Percentiles rank a stretch among this genome's conserved stretches.
Conservation (phyloP, 2,888 invertebrate genomes). For the Amiota communis region DNA sequence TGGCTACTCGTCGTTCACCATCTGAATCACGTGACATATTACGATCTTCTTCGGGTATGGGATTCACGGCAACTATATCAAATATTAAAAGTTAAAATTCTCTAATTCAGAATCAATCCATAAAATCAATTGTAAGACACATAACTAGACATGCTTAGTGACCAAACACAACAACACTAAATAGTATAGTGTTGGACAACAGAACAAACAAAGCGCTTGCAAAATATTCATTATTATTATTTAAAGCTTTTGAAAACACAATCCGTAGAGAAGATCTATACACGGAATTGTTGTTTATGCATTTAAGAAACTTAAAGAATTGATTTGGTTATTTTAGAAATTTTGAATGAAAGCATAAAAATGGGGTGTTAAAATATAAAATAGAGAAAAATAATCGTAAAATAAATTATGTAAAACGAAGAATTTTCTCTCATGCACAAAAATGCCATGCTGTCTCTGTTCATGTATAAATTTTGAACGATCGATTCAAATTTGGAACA, state of each 20-base stretch:
- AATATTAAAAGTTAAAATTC: constrained; percentile 6
- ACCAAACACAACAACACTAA: no score
- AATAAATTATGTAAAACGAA: constrained; percentile 34
- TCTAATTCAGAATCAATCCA: neutral
- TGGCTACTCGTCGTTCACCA: constrained; percentile 84
- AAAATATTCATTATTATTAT: no score
- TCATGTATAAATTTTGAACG: constrained; percentile 21
- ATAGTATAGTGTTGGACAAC: no score
- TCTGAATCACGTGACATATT: constrained; percentile 70
- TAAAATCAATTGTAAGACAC: neutral
- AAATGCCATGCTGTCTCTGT: constrained; percentile 67
- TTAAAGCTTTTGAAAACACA: no score
- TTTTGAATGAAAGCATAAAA: constrained; percentile 2
- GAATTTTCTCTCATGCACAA: constrained; percentile 64
- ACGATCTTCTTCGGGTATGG: constrained; percentile 70
- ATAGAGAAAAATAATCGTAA: constrained; percentile 16
- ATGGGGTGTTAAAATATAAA: constrained; percentile 23
- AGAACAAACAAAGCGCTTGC: no score
- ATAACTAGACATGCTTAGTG: no score
- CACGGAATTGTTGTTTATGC: no score
- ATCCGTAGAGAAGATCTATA: no score
- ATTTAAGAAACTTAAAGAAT: no score
- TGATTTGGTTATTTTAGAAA: no score
- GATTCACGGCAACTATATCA: constrained; percentile 67
- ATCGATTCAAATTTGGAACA: neutral